phyloP scores from a whole-genome alignment of 2,113 vertebrate genomes.

The Actenoides lindsayi region DNA sequence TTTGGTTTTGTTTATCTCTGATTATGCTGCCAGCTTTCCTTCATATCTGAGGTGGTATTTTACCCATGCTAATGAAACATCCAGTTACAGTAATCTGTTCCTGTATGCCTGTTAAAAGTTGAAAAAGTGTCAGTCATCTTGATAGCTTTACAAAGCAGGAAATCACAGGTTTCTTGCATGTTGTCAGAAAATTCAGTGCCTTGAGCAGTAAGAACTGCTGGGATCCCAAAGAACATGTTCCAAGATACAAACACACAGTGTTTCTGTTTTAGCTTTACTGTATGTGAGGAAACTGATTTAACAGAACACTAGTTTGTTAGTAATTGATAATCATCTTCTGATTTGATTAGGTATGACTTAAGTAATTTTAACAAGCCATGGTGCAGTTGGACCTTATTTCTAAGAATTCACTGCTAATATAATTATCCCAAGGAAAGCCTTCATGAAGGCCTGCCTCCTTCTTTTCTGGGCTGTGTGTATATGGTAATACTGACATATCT shows the following conservation, averaged over 20 bases:
- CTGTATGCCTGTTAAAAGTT: not conserved
- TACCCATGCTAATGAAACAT: not conserved
- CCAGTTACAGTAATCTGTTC: not conserved
- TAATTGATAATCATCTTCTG: not conserved
- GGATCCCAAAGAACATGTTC: not conserved
- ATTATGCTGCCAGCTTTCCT: not conserved
- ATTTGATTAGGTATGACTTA: not conserved
- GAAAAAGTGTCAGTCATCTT: not conserved
- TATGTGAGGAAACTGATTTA: not conserved
- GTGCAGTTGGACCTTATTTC: not conserved
- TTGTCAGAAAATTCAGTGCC: not conserved
- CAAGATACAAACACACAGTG: not conserved
- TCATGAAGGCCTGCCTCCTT: not conserved
- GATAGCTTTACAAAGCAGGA: not conserved
- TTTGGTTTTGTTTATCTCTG: not conserved
- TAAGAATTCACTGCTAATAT: not conserved
- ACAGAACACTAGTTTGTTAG: not conserved
- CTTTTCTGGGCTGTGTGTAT: not conserved
- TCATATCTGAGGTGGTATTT: not conserved
- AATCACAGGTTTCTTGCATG: not conserved
- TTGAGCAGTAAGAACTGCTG: not conserved
- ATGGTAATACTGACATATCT: not conserved
- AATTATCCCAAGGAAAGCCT: not conserved
- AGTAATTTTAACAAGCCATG: not conserved
- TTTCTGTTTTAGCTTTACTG: not conserved